Conservation (phyloP, 2,113 vertebrate species). For the Austrofundulus limnaeus region DNA sequence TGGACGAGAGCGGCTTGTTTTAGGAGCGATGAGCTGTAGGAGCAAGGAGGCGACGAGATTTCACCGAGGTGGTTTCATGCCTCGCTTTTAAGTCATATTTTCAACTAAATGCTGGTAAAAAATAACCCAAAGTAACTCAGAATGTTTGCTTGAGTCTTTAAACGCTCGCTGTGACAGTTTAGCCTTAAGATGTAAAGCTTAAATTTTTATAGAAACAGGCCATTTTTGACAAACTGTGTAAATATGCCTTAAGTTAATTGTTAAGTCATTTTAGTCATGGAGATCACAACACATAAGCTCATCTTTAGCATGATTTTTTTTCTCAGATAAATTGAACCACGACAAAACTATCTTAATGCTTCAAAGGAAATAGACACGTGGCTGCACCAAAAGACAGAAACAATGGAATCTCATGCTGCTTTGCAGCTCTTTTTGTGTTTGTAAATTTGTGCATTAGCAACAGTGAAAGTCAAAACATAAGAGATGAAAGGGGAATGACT, state of each 20-base stretch:
- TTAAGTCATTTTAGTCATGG: neutral
- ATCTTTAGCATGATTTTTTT: neutral
- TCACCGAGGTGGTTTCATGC: slow-evolving; percentile 53
- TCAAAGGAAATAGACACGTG: too few relatives aligned
- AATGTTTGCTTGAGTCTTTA: slow-evolving; percentile 27
- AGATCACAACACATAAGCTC: neutral
- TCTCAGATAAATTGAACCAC: too few relatives aligned
- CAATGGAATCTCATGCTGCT: neutral
- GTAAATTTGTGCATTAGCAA: slow-evolving; percentile 33
- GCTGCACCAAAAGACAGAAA: slow-evolving; percentile 3
- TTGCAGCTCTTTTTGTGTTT: slow-evolving; percentile 16
- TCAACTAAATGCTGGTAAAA: slow-evolving; percentile 53
- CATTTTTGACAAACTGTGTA: neutral
- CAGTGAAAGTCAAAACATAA: slow-evolving; percentile 9
- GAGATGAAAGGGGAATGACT: slow-evolving; percentile 55
- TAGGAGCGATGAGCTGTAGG: slow-evolving; percentile 76
- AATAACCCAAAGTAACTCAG: slow-evolving; percentile 60
- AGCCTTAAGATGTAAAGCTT: slow-evolving; percentile 2
- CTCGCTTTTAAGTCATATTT: slow-evolving; percentile 69
- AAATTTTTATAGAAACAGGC: neutral
- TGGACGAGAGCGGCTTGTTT: slow-evolving; percentile 76
- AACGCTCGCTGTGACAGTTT: slow-evolving; percentile 23
- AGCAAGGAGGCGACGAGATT: slow-evolving; percentile 68
- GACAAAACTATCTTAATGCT: too few relatives aligned
- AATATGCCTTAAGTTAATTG: slow-evolving; percentile 12